phyloP scores from a whole-genome alignment of 2,888 invertebrate genomes.

The Limnephilus auricula region DNA sequence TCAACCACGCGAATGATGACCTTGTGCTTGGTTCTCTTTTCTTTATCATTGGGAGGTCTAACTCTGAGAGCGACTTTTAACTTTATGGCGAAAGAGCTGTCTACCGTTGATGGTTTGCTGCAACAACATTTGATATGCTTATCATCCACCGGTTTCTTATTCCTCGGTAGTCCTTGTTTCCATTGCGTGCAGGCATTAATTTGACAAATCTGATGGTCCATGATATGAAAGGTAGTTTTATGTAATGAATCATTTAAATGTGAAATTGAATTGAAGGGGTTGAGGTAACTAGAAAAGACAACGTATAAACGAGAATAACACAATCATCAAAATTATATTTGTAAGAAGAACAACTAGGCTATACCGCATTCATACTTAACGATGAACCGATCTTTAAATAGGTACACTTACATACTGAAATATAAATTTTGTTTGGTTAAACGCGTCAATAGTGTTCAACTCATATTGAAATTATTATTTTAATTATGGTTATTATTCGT shows the following conservation, averaged over 20 bases:
- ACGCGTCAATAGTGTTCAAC: background rate
- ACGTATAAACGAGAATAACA: background rate
- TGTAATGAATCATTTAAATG: background rate
- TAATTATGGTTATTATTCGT: background rate
- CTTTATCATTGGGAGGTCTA: constrained; percentile 19
- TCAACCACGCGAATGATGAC: background rate
- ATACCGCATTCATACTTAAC: no score
- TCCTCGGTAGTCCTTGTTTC: background rate
- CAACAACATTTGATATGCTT: background rate
- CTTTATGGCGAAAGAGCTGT: constrained; percentile 13
- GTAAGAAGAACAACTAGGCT: background rate
- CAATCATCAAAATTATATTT: background rate
- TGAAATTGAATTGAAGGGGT: background rate
- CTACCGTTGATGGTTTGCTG: background rate
- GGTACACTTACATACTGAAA: background rate
- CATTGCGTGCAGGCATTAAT: background rate
- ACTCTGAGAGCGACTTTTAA: constrained; percentile 23
- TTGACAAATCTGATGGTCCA: background rate
- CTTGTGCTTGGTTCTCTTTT: background rate
- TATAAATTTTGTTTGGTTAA: background rate
- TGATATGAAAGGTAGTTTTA: background rate
- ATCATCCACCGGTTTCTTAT: background rate
- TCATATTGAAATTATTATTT: background rate
- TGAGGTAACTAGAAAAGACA: background rate
- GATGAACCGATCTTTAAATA: background rate